Conservation (phyloP, 2,113 vertebrate species). For the Rana temporaria region DNA sequence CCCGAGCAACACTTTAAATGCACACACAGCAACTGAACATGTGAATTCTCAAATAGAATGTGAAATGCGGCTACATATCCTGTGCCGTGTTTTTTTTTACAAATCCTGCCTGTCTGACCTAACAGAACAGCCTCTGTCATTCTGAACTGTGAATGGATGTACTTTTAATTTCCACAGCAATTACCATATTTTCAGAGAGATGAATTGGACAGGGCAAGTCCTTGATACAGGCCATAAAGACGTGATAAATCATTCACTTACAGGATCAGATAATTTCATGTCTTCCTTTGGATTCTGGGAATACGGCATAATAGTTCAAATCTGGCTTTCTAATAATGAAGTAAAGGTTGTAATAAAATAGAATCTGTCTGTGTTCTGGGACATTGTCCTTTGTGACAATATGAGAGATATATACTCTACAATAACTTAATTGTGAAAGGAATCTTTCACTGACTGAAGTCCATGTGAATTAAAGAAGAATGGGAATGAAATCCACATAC, state of each 20-base stretch:
- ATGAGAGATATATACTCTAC: conserved; percentile 25
- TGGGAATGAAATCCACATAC: neutral
- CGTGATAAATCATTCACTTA: conserved; percentile 55
- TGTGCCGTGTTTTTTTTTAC: neutral
- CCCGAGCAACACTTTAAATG: neutral
- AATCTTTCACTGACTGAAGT: conserved; percentile 24
- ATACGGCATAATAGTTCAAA: conserved; percentile 37
- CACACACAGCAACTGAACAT: neutral
- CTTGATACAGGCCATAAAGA: conserved; percentile 48
- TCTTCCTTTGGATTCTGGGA: conserved; percentile 36
- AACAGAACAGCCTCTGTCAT: neutral
- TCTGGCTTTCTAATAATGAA: conserved; percentile 47
- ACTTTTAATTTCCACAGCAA: conserved; percentile 50
- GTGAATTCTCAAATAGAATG: neutral
- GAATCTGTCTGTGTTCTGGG: conserved; percentile 42
- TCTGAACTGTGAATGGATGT: conserved; percentile 7
- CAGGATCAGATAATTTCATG: conserved; percentile 53
- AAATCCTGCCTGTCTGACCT: neutral
- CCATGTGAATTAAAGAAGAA: neutral
- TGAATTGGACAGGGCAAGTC: conserved; percentile 54
- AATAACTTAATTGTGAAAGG: conserved; percentile 33
- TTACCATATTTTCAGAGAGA: conserved; percentile 43
- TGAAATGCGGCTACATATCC: neutral
- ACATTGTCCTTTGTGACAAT: conserved; percentile 25
- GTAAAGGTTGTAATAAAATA: conserved; percentile 54